phyloP scores from a whole-genome alignment of 2,113 vertebrate genomes.

The Silurus glanis region DNA sequence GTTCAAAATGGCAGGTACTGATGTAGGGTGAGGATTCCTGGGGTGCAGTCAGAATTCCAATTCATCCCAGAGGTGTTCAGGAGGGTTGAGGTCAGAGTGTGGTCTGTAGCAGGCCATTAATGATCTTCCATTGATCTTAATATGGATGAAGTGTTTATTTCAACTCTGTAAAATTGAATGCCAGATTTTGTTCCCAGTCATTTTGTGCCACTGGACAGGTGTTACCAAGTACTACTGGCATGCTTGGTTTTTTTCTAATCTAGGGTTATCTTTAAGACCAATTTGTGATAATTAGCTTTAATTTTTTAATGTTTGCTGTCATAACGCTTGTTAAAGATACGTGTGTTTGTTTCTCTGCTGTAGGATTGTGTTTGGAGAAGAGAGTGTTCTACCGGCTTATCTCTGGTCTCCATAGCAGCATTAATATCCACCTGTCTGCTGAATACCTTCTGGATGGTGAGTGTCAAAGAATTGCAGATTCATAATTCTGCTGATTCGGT shows the following conservation, averaged over 20 bases:
- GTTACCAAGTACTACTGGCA: neutral
- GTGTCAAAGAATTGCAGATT: neutral
- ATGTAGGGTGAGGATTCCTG: too few species aligned
- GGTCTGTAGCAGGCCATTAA: too few species aligned
- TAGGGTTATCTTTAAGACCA: neutral
- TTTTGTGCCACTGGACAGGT: neutral
- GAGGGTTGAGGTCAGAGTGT: too few species aligned
- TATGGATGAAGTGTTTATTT: neutral
- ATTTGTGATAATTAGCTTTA: neutral
- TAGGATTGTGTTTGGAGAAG: conserved; percentile 95
- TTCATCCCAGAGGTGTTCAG: too few species aligned
- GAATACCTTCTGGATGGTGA: conserved; percentile 91
- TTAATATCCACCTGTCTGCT: conserved; percentile 92
- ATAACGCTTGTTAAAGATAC: neutral
- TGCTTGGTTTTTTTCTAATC: neutral
- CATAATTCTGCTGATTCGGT: neutral
- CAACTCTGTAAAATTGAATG: neutral
- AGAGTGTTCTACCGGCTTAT: conserved; percentile 95
- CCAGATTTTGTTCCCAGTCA: neutral
- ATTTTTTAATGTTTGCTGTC: neutral
- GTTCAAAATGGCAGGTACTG: too few species aligned
- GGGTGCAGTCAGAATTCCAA: too few species aligned
- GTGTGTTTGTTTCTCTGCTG: conserved; percentile 4
- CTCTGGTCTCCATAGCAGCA: conserved; percentile 95
- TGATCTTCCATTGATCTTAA: too few species aligned